Evolutionary conservation across 2,888 invertebrate species (phyloP), one percentile per base, ranked within the genome.

Genomic region (Drosophila eohydei): DNA sequence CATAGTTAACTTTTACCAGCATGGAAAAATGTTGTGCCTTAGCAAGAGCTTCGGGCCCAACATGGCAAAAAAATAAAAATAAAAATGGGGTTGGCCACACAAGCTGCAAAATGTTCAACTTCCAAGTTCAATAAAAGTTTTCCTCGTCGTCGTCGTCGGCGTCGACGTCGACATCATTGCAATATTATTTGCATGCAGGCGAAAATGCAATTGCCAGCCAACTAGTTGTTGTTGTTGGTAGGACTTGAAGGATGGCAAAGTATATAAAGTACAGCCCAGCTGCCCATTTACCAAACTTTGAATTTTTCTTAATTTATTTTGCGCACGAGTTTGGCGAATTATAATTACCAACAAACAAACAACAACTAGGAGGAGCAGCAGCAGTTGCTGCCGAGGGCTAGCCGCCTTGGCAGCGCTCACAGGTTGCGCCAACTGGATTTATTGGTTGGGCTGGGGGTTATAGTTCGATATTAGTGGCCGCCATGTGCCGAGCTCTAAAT

Each of bases 1-100:
- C 80, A 80, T 82, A 91, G 91, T 91, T 91, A 91, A 91, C 90
- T 91, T 91, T 90, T 80, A 78, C 87, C 83, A 90, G 82, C 88
- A 90, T 88, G 86, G 88, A 88, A 86, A 84, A 89, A 88, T 86
- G 76, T 82, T 89, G 68, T 88, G 85, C 88, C 89, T 86, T 89
- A 86, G 80, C 77, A 69, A 65, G 66, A 46, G 57, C 71, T 67
- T 68, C 46, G 44, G 52, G 26, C 50, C 28, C 7, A 11, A 26
- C 6, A 30, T 30, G 8, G 16, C 9, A n/a, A 46, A 26, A 44
- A 14, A 5, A 50, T 16, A 34, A 50, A 34, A 50, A 50, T n/a
- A 28, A 11, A 32, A 41, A 28, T 9, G 21, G 16, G 32, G 32
- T 36, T 26, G 36, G 61, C 26, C 38, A 55, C 62, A 80, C 34